Percentiles rank a stretch among this genome's conserved stretches.
Evolutionary conservation across 2,888 invertebrate species (phyloP).

Genomic region (Entomobrya proxima): DNA sequence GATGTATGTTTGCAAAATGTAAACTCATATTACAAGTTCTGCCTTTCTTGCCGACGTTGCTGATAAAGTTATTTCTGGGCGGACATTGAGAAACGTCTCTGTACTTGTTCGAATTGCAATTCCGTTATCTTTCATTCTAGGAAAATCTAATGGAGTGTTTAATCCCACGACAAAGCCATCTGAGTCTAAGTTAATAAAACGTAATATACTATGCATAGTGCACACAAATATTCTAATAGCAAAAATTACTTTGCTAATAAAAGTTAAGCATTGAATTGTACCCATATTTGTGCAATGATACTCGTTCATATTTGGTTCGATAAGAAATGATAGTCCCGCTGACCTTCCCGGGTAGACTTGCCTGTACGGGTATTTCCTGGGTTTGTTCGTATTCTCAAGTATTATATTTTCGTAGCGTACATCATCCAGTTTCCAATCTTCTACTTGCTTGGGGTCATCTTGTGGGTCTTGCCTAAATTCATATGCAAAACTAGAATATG

Average conservation of each 20-base stretch:
- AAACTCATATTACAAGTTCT: no score
- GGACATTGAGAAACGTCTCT: constrained; percentile 54
- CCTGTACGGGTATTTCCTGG: background rate
- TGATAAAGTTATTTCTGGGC: constrained; percentile 25
- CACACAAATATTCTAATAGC: no score
- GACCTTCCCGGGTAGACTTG: constrained; percentile 69
- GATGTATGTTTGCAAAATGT: no score
- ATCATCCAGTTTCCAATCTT: constrained; percentile 24
- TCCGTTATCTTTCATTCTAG: constrained; percentile 57
- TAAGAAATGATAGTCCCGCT: constrained; percentile 65
- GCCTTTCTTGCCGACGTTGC: background rate
- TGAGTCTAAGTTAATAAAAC: no score
- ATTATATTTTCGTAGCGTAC: constrained; percentile 24
- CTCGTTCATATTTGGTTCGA: constrained; percentile 70
- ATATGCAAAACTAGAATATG: background rate
- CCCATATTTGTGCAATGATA: constrained; percentile 71
- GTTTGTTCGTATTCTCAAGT: background rate
- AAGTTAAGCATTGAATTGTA: no score
- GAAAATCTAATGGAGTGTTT: constrained; percentile 17
- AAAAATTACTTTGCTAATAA: no score
- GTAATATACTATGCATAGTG: no score
- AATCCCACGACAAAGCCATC: background rate
- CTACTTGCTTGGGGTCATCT: constrained; percentile 38
- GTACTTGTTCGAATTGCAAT: constrained; percentile 58
- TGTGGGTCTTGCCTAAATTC: constrained; percentile 33